A percentile compares a stretch with the other conserved stretches of the same genome.
Conservation (phyloP, 1,140 invertebrate genomes). For the Lepidurus couesii region DNA sequence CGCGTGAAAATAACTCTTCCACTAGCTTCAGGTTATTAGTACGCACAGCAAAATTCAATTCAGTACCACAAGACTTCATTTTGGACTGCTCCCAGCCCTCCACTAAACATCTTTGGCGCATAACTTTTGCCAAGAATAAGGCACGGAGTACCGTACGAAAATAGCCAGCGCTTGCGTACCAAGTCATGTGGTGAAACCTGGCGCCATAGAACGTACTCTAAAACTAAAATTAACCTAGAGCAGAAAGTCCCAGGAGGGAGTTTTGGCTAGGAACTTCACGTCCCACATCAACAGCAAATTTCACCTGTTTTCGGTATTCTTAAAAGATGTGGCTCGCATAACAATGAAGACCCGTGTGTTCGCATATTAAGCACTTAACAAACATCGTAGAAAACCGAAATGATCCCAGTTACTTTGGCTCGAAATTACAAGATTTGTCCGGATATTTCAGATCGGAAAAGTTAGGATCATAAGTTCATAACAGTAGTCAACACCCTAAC, state of each 20-base stretch:
- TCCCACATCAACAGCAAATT: background rate
- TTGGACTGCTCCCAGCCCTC: background rate
- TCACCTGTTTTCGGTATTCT: background rate
- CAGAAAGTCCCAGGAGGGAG: background rate
- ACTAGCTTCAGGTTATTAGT: conserved; percentile 20
- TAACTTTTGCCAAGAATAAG: conserved; percentile 1
- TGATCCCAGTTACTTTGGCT: background rate
- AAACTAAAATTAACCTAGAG: background rate
- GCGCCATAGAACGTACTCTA: background rate
- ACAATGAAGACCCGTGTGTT: background rate
- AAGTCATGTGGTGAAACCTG: background rate
- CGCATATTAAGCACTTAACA: background rate
- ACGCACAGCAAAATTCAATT: conserved; percentile 15
- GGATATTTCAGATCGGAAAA: too few species aligned
- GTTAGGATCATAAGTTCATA: too few species aligned
- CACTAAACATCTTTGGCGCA: background rate
- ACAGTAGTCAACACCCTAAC: too few species aligned
- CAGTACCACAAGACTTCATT: background rate
- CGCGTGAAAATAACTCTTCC: conserved; percentile 6
- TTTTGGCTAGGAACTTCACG: background rate
- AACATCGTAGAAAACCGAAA: background rate
- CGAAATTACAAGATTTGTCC: too few species aligned
- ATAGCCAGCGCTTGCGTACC: conserved; percentile 10
- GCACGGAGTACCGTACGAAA: background rate
- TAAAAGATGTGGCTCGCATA: background rate